Conservation (phyloP, 2,888 invertebrate genomes). For the Pristionchus fissidentatus region DNA sequence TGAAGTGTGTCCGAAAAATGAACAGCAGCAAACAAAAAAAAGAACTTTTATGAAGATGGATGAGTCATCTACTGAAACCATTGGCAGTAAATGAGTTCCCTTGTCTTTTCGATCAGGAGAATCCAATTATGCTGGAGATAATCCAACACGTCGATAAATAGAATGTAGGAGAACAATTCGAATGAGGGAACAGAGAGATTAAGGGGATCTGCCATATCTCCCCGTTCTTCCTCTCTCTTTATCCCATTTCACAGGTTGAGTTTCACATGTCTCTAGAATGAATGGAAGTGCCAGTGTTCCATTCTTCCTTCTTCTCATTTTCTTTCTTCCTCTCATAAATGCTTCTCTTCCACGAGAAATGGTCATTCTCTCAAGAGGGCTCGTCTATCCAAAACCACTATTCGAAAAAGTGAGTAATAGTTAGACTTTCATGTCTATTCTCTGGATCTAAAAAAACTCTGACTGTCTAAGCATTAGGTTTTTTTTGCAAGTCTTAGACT, state of each 20-base stretch:
- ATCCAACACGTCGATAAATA: constrained; percentile 14
- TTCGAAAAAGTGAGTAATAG: constrained; percentile 12
- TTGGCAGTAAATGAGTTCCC: neutral
- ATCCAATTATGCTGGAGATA: neutral
- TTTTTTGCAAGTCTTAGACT: too few relatives aligned
- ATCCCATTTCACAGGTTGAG: neutral
- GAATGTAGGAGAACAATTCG: neutral
- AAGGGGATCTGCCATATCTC: neutral
- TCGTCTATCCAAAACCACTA: constrained; percentile 33
- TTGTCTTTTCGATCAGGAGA: neutral
- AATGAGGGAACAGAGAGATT: neutral
- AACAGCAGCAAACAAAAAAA: too few relatives aligned
- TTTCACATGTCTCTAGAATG: neutral
- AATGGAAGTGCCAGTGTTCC: neutral
- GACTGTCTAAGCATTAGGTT: too few relatives aligned
- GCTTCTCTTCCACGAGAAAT: constrained; percentile 9
- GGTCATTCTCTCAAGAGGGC: constrained; percentile 24
- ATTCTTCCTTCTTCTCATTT: constrained; percentile 1
- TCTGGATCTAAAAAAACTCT: too few relatives aligned
- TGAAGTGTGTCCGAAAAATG: too few relatives aligned
- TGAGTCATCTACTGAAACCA: too few relatives aligned
- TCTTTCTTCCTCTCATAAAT: neutral
- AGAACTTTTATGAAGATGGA: too few relatives aligned
- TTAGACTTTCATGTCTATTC: too few relatives aligned
- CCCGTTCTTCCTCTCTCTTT: neutral